Evolutionary conservation across 2,797 vertebrate species (phyloP), one percentile per base, ranked within the genome.

Genomic region (Enteromius unitaeniatus): DNA sequence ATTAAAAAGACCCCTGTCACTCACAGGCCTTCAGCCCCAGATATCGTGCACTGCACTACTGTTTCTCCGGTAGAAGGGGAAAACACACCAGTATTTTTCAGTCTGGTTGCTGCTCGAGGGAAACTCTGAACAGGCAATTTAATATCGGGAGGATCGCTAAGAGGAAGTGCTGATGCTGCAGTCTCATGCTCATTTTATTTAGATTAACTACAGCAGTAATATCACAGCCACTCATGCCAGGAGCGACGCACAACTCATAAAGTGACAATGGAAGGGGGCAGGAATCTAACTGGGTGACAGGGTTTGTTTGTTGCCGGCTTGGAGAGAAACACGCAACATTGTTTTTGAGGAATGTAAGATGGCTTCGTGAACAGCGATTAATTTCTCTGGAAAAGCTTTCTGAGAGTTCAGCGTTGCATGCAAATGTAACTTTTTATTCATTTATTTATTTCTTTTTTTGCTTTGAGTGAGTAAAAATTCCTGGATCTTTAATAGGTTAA

Each of bases 131-230:
- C 69, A 92, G 91, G 91, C 91, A 92, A 92, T 93, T 93, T 93
- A 92, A 91, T 92, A 91, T 93, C 91, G 90, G 88, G 80, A 91
- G 89, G 83, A 92, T 90, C 87, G 65, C 86, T 84, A 84, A 87
- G 86, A 88, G 88, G 90, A 93, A 81, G 90, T 92, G 93, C 94
- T 95, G 93, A 95, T 89, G 82, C 89, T 89, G 93, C 93, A 91
- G 86, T 85, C 74, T 89, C 87, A 90, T 87, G 90, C 91, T 93
- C 89, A 91, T 94, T 92, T 93, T 93, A 94, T 94, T 93, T 93
- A 93, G 93, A 93, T 94, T 88, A 94, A 94, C 92, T 90, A 91
- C 79, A 87, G 90, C 84, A 89, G 85, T 92, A 91, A 94, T 92
- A 92, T 91, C 91, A 91, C 91, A 87, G 83, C 89, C 87, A 84